phyloP scores from a whole-genome alignment of 2,113 vertebrate species.

The Plectropomus leopardus region DNA sequence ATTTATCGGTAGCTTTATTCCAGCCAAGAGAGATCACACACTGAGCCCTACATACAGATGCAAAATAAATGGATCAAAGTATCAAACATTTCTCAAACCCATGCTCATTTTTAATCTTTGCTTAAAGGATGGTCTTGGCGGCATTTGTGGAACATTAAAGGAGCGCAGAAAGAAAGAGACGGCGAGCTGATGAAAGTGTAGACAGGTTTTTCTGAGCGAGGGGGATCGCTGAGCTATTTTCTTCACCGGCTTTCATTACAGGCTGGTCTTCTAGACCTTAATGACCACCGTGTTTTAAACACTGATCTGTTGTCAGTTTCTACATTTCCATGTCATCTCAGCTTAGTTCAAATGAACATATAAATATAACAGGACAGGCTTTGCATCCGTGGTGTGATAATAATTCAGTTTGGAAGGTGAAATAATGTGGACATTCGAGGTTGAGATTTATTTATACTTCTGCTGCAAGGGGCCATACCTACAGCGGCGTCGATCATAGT shows the following conservation, averaged over 20 bases:
- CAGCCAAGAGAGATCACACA: slow-evolving; percentile 20
- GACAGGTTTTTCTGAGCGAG: slow-evolving; percentile 50
- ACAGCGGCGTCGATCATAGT: too few relatives aligned
- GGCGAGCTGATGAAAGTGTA: slow-evolving; percentile 71
- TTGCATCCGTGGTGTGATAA: neutral
- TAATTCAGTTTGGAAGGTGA: neutral
- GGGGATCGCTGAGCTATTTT: slow-evolving; percentile 45
- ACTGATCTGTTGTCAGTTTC: slow-evolving; percentile 31
- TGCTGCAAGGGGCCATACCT: neutral
- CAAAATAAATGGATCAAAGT: slow-evolving; percentile 48
- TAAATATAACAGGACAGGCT: neutral
- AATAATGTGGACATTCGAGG: neutral
- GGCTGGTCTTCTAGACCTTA: slow-evolving; percentile 53
- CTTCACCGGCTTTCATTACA: slow-evolving; percentile 62
- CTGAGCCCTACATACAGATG: slow-evolving; percentile 51
- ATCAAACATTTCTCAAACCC: slow-evolving; percentile 58
- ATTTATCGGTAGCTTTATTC: slow-evolving; percentile 25
- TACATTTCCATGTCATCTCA: neutral
- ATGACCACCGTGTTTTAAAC: slow-evolving; percentile 61
- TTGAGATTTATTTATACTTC: neutral
- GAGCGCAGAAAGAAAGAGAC: slow-evolving; percentile 30
- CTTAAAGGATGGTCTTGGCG: slow-evolving; percentile 55
- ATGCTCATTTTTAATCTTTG: slow-evolving; percentile 74
- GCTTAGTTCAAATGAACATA: slow-evolving; percentile 31
- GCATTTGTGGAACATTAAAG: slow-evolving; percentile 70